Base-by-base conservation (phyloP, 1,140 invertebrate genomes). In the Philaenus spumarius region DNA sequence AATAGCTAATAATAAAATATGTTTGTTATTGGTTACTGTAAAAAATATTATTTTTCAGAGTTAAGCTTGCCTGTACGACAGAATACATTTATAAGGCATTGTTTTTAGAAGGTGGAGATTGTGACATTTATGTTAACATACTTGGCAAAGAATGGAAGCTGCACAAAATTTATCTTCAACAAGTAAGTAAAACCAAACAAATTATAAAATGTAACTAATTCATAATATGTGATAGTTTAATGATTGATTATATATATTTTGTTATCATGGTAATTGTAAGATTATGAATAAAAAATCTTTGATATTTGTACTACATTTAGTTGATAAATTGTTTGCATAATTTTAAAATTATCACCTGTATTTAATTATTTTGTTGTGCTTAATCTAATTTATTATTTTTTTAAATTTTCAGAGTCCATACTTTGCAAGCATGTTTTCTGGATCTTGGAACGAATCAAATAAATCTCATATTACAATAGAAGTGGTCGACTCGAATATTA, bases 391-490 rank as follows among this genome's bases (percentile, higher is more conserved):
- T 24, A 48, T 17, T 48, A 4, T 48, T 48, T 48, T 22, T 48
- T 17, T 30, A 30, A 30, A 56, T 34, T 74, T 77, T 59, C 70
- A 91, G 80, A 89, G 86, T 67, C 85, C 85, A 2, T 91, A 90
- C 69, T 90, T 90, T 74, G 78, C 80, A 12, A 89, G 86, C 68
- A 91, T 92, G 89, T 91, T 92, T 72, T 86, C 82, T 67, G 88
- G 88, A 5, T 80, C 82, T 11, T 92, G 89, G 89, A 79, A 78
- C 67, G 89, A 92, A 72, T 77, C 84, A 2, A 78, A 79, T 51
- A 79, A 87, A 71, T 78, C 79, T 55, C 73, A 80, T 48, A 80
- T 92, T 40, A 75, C 73, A 39, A 84, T 92, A 55, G 80, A 87
- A 71, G 83, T 90, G 24, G 75, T 81, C 2, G 88, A 92, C 77